These are phyloP conservation scores for Jacana jacana DNA, from an alignment of 2,113 vertebrate species.

Conservation along the genomic window DNA sequence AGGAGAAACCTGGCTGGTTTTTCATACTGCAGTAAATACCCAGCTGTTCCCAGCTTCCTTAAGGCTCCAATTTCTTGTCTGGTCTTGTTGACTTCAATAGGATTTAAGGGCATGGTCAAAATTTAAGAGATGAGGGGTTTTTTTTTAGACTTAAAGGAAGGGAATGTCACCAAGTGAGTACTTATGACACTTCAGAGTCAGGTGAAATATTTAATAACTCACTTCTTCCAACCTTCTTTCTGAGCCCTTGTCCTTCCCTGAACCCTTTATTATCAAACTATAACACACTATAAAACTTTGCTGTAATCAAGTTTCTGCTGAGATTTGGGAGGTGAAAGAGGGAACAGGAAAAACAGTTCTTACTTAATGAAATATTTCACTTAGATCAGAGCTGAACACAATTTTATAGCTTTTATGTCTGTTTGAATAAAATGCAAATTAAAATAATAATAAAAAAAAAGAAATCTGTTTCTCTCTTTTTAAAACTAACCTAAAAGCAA, in stretches of 20 bases:
- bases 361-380: not conserved
- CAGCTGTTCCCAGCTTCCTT: not conserved
- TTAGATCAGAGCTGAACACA: not conserved
- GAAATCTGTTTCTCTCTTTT: not conserved
- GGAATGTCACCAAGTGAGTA: not conserved
- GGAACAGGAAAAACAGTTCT: not conserved
- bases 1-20: not conserved
- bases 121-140: not conserved
- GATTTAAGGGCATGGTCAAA: not conserved
- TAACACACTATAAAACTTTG: not conserved
- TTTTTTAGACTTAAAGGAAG: not conserved
- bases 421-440: not conserved
- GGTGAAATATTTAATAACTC: not conserved
- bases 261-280: not conserved
- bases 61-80: not conserved
- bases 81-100: not conserved
- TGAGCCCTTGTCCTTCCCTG: not conserved
- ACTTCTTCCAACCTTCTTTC: not conserved
- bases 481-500: not conserved
- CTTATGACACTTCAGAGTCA: not conserved
- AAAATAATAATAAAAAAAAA: not conserved
- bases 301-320: not conserved
- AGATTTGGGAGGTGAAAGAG: not conserved
- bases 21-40: not conserved
- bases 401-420: not conserved